Percentiles rank a stretch among this genome's conserved stretches.
Evolutionary conservation across 1,140 invertebrate species (phyloP).

Genomic region (Eubasilissa regina): DNA sequence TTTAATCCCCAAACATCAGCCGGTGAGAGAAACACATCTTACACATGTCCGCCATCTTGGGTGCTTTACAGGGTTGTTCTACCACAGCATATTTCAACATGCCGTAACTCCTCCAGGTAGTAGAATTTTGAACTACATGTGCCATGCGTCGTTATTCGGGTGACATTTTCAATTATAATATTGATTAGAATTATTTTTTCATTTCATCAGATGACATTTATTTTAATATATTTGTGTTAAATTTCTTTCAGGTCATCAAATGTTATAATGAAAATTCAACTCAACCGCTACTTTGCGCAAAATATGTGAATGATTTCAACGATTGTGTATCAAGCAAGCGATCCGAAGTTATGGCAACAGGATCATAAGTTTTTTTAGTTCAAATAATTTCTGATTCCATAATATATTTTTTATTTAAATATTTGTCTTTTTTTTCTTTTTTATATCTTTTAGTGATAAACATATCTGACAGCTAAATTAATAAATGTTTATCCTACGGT

Average conservation of each 20-base stretch:
- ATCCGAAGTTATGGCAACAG: conserved; percentile 51
- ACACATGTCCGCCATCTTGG: too few species aligned
- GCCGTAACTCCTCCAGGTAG: too few species aligned
- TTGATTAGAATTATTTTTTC: neutral
- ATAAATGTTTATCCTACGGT: neutral
- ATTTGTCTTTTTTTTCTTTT: conserved; percentile 30
- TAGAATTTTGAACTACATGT: too few species aligned
- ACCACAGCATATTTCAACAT: too few species aligned
- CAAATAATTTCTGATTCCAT: conserved; percentile 35
- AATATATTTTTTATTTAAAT: conserved; percentile 44
- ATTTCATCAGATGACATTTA: neutral
- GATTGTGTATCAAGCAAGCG: conserved; percentile 56
- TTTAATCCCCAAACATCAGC: too few species aligned
- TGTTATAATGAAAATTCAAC: conserved; percentile 57
- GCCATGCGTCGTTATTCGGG: too few species aligned
- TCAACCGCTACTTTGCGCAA: conserved; percentile 53
- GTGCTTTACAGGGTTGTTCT: too few species aligned
- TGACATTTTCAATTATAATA: too few species aligned
- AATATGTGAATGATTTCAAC: conserved; percentile 57
- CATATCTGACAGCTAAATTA: conserved; percentile 6
- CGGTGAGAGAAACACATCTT: too few species aligned
- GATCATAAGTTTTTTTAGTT: conserved; percentile 46
- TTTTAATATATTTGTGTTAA: neutral
- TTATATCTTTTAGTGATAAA: conserved; percentile 29
- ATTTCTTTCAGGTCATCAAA: conserved; percentile 56